Base-by-base conservation (phyloP, 2,888 invertebrate genomes). In the Nomada fucata region DNA sequence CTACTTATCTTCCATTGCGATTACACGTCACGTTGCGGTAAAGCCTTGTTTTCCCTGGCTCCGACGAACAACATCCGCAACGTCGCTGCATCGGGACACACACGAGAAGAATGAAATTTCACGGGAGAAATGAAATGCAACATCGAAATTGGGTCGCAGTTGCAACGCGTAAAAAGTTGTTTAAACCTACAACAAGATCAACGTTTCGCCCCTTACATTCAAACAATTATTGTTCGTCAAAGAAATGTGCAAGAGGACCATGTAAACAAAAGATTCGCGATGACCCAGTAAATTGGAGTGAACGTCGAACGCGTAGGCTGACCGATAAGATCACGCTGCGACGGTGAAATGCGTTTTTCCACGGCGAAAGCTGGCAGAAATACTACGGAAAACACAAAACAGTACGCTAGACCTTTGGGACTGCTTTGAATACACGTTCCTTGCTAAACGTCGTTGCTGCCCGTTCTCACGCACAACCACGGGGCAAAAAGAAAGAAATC, bases 381-480 rank as follows among this genome's bases (percentile, higher is more conserved):
- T 59, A 55, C 18, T 47, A 26, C 42, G 59, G 42, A 79, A 74
- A 74, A 60, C 18, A 52, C 13, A 44, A 75, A 67, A 70, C 55
- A 18, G 26, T 15, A n/a, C 10, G 13, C 10, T 60, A 47, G 26
- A 4, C 50, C 9, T 15, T 67, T 29, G n/a, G 20, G 15, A 20
- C 55, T 53, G 71, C 42, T 75, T 78, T 61, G 77, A 74, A 74
- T 74, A 61, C 36, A 29, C 1, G 44, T 60, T 69, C 68, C 55
- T 44, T 55, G 65, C n/a, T 52, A 52, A 75, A 76, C 72, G 69
- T 75, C 63, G 76, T 73, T 72, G 50, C 64, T 55, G 72, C 10
- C 44, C 57, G 83, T 88, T 88, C 86, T 87, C 87, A 86, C 88
- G 87, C 86, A 70, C 71, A 71, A 64, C 13, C 83, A 72, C 69